Evolutionary conservation across 92 coral and sea anemone genomes (phyloP), one percentile per base, ranked within the genome.

Genomic region (Siderastrea radians): DNA sequence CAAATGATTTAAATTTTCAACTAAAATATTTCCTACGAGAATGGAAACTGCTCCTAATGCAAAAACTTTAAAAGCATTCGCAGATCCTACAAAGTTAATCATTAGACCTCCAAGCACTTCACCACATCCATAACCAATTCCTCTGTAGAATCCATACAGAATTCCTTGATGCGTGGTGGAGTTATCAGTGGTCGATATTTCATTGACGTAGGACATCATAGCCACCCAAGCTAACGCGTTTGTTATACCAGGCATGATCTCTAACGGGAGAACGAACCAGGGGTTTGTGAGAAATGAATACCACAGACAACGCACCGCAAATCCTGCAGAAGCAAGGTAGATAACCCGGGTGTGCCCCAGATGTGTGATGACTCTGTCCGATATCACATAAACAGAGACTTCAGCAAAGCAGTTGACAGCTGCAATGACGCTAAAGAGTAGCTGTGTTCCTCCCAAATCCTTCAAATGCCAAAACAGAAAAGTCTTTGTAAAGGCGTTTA

Each of bases 151-250:
- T 43, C 91, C 92, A 76, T 92, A 90, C n/a, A 94, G 87, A 68
- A 92, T 82, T 26, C 97, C 91, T 81, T 91, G 94, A 72, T 87
- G 80, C 6, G 94, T 91, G 3, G 91, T 87, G 13, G 86, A 78
- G 57, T 82, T 84, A 1, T 72, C 75, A 61, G 46, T 80, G 16
- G 65, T 66, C n/a, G 90, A 69, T 61, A 76, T 69, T n/a, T 85
- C 92, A 26, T 92, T 89, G n/a, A 93, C 98, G 61, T 92, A 95
- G 5, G 98, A 93, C 96, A 95, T 95, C 87, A 95, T 89, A 73
- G 98, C 96, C 3, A 96, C 98, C 98, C 98, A 95, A 26, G 93
- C 98, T 9, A 85, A 96, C 15, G 98, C 98, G 17, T 96, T 95
- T 38, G 98, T 95, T 38, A 95, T 89, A 16, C 98, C 98, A 72